phyloP scores from a whole-genome alignment of 2,888 invertebrate species.

The Chymomyza amoena region DNA sequence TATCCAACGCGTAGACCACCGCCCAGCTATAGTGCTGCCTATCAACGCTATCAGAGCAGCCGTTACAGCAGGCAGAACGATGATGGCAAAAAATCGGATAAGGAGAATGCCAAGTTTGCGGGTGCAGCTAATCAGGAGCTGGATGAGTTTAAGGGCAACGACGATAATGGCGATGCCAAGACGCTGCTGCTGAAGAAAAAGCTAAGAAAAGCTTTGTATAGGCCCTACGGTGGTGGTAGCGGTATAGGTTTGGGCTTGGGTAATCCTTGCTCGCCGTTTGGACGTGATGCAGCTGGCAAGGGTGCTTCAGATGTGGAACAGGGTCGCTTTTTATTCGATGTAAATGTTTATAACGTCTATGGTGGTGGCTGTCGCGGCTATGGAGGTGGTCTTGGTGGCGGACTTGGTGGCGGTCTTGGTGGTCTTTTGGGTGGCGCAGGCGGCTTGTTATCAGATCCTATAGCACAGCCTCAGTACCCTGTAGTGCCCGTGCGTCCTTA shows the following conservation, averaged over 20 bases:
- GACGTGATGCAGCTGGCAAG: slow-evolving; percentile 52
- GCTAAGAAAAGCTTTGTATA: slow-evolving; percentile 37
- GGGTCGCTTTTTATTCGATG: slow-evolving; percentile 76
- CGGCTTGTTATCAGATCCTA: slow-evolving; percentile 63
- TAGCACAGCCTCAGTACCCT: slow-evolving; percentile 35
- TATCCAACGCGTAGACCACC: slow-evolving; percentile 10
- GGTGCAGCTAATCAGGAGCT: slow-evolving; percentile 73
- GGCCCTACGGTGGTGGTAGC: slow-evolving; percentile 42
- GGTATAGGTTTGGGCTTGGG: slow-evolving; percentile 21
- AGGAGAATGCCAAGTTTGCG: slow-evolving; percentile 75
- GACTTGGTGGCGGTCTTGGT: slow-evolving; percentile 45
- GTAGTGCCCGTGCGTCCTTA: slow-evolving; percentile 53
- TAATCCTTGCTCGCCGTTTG: slow-evolving; percentile 60
- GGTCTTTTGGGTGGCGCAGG: slow-evolving; percentile 37
- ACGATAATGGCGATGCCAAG: slow-evolving; percentile 43
- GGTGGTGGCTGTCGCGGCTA: slow-evolving; percentile 46
- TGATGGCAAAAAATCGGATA: slow-evolving; percentile 40
- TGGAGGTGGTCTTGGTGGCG: slow-evolving; percentile 34
- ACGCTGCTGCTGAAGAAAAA: slow-evolving; percentile 60
- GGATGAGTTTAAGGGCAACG: slow-evolving; percentile 46
- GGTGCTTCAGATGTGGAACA: slow-evolving; percentile 60
- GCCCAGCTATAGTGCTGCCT: slow-evolving; percentile 16
- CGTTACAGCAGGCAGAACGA: slow-evolving; percentile 44
- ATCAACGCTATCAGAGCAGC: slow-evolving; percentile 21
- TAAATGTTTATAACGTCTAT: slow-evolving; percentile 76